phyloP scores from a whole-genome alignment of 2,888 invertebrate species.

The Macaria notata region DNA sequence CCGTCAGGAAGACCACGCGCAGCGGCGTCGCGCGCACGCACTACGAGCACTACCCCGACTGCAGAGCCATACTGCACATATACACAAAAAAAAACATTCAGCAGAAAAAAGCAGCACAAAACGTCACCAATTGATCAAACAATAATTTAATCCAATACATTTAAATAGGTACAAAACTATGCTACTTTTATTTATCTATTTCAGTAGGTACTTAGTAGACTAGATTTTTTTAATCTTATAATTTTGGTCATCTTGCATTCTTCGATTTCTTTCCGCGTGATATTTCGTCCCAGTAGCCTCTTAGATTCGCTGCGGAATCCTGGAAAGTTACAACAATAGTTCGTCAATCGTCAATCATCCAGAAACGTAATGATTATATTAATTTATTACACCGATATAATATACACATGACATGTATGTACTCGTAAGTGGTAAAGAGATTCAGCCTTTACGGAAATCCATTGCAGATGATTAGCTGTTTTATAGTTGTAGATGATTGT shows the following conservation, averaged over 20 bases:
- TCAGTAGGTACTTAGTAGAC: slow-evolving; percentile 18
- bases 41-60: slow-evolving; percentile 67
- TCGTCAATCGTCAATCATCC: too few relatives aligned
- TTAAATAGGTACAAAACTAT: not conserved
- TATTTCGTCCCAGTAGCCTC: slow-evolving; percentile 68
- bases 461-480: too few relatives aligned
- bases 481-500: too few relatives aligned
- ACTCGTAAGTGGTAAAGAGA: too few relatives aligned
- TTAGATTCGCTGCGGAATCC: slow-evolving; percentile 70
- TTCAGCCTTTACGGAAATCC: too few relatives aligned
- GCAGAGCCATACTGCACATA: slow-evolving; percentile 70
- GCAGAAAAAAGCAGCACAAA: slow-evolving; percentile 25
- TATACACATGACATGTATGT: too few relatives aligned
- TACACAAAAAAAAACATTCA: slow-evolving; percentile 47
- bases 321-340: slow-evolving; percentile 42
- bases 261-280: slow-evolving; percentile 58
- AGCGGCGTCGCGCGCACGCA: slow-evolving; percentile 58
- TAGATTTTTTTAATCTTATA: slow-evolving; percentile 6
- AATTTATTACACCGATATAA: too few relatives aligned
- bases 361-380: too few relatives aligned
- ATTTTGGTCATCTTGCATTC: slow-evolving; percentile 48
- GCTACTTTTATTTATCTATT: slow-evolving; percentile 11
- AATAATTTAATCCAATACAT: not conserved
- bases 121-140: slow-evolving; percentile 8
- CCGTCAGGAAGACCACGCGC: slow-evolving; percentile 54